Evolutionary conservation across 2,888 invertebrate genomes (phyloP).

Genomic region (Drosophila niveifrons): DNA sequence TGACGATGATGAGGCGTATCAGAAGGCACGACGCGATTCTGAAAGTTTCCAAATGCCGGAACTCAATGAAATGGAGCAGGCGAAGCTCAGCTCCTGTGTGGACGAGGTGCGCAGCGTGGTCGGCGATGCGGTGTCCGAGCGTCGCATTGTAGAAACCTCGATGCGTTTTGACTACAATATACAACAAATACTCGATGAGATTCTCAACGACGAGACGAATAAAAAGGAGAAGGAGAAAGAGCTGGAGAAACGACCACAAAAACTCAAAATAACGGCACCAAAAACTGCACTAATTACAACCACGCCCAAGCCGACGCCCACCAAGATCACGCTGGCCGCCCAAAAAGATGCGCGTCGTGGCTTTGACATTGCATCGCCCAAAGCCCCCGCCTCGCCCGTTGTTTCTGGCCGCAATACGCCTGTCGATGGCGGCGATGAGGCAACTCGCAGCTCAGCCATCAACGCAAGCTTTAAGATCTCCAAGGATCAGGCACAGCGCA

Average conservation of each 20-base stretch:
- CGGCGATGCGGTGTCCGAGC: conserved; percentile 91
- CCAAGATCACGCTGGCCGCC: conserved; percentile 67
- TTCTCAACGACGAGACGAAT: conserved; percentile 87
- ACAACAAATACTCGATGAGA: conserved; percentile 90
- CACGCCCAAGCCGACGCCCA: conserved; percentile 41
- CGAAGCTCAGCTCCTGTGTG: conserved; percentile 92
- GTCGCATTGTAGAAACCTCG: conserved; percentile 90
- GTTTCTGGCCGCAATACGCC: conserved; percentile 88
- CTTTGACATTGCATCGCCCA: conserved; percentile 86
- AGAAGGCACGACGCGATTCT: conserved; percentile 83
- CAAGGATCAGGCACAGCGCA: conserved; percentile 86
- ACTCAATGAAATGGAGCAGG: conserved; percentile 89
- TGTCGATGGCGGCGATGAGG: conserved; percentile 74
- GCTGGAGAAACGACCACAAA: neutral
- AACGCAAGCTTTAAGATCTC: conserved; percentile 75
- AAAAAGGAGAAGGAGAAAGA: conserved; percentile 47
- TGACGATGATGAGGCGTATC: conserved; percentile 86
- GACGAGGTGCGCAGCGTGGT: conserved; percentile 93
- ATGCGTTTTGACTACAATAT: conserved; percentile 90
- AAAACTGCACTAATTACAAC: conserved; percentile 7
- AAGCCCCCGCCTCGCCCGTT: conserved; percentile 90
- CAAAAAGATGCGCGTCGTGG: conserved; percentile 79
- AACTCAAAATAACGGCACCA: conserved; percentile 14
- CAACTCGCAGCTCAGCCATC: conserved; percentile 41
- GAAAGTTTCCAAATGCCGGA: conserved; percentile 86